Base-by-base conservation (phyloP, 1,140 invertebrate species). In the Acromyrmex echinatior region DNA sequence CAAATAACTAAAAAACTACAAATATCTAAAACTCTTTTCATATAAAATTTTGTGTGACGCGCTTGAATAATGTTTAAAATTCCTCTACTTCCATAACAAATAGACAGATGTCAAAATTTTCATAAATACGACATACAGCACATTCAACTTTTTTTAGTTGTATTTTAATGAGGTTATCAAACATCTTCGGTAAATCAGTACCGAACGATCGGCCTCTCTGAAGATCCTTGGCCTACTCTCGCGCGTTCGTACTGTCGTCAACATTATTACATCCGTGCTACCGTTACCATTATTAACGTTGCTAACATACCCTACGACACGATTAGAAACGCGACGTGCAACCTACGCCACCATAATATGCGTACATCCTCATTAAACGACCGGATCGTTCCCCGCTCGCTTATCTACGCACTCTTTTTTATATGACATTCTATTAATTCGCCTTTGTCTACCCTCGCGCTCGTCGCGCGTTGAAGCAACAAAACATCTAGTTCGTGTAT, bases 301-400 rank as follows among this genome's bases (percentile, higher is more conserved):
- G 76, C 81, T 82, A 79, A 84, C 90, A 82, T 78, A 79, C 87
- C 87, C 90, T 66, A 71, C 77, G 28, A 51, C 3, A 49, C 84
- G 90, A 91, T 91, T 91, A 91, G 87, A 87, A 91, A 86, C 85
- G 87, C 90, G 79, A 88, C 77, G 82, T 86, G n/a, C 89, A 74
- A 77, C 89, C 90, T 91, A 91, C 90, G 91, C 90, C 77, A 77
- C 76, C 86, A 76, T 92, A 91, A 93, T 89, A 87, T 63, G 82
- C 82, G 86, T 91, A 94, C 93, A 93, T 94, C 93, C 93, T 94
- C 93, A 94, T 94, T 94, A 94, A 90, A 74, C 73, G 62, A 74
- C 71, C 77, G 66, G 77, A 86, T 88, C 87, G 87, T 91, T 86
- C 91, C 87, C 91, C 74, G 82, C 89, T 89, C 89, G 71, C 73